Evolutionary conservation across 2,888 invertebrate genomes (phyloP).

Genomic region (Trissoscelio sp.): DNA sequence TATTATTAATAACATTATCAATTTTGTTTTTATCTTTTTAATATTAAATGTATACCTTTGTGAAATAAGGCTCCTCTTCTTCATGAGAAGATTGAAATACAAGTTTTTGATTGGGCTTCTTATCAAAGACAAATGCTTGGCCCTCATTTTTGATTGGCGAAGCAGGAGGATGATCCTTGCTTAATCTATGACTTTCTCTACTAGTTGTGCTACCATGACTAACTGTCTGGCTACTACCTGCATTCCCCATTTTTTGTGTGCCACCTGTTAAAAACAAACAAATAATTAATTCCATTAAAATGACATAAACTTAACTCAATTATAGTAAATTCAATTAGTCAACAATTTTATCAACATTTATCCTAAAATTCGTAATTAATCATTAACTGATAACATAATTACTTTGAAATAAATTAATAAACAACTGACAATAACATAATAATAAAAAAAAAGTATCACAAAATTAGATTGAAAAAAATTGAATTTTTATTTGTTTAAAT

Average conservation of each 20-base stretch:
- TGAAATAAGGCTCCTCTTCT: conserved; percentile 92
- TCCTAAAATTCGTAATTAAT: too few species aligned
- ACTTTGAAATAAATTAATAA: too few species aligned
- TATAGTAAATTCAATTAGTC: too few species aligned
- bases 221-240: conserved; percentile 88
- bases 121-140: conserved; percentile 94
- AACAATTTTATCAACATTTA: too few species aligned
- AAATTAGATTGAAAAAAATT: too few species aligned
- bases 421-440: too few species aligned
- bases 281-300: neutral
- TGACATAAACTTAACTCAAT: neutral
- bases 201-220: conserved; percentile 74
- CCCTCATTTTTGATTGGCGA: conserved; percentile 86
- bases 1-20: too few species aligned
- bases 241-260: conserved; percentile 89
- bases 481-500: too few species aligned
- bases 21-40: neutral
- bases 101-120: conserved; percentile 89
- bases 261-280: conserved; percentile 11
- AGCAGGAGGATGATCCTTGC: conserved; percentile 82
- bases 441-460: too few species aligned
- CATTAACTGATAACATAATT: too few species aligned
- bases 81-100: conserved; percentile 88
- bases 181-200: conserved; percentile 86
- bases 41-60: conserved; percentile 83